Evolutionary conservation across 2,888 invertebrate genomes (phyloP).

Genomic region (Augochlorella aurata): DNA sequence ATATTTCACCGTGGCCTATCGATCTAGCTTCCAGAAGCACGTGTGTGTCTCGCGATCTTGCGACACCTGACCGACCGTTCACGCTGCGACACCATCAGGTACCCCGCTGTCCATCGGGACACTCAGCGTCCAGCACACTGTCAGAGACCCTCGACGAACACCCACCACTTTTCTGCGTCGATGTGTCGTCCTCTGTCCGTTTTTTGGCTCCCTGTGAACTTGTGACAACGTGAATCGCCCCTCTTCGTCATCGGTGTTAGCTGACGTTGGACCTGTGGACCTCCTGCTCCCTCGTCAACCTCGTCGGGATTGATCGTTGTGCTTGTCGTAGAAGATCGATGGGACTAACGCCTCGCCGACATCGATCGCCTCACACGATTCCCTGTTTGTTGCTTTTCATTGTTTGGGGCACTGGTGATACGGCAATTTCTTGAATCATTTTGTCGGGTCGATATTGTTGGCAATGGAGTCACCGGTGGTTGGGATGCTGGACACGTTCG

Average conservation of each 20-base stretch:
- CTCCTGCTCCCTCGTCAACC: not conserved
- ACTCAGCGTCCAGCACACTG: not conserved
- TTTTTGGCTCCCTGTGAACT: not conserved
- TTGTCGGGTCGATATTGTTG: not conserved
- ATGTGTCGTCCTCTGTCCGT: not conserved
- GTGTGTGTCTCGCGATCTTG: constrained; percentile 31
- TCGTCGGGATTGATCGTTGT: not conserved
- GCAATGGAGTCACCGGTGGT: not conserved
- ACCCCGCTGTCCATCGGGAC: not conserved
- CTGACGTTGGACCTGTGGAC: not conserved
- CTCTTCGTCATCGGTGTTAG: too few species aligned
- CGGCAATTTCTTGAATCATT: not conserved
- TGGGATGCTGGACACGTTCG: not conserved
- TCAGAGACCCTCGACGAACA: not conserved
- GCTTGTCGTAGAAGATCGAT: not conserved
- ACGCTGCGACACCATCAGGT: not conserved
- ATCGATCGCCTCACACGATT: not conserved
- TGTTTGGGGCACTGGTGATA: not conserved
- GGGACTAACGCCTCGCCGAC: not conserved
- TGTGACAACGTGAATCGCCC: not conserved
- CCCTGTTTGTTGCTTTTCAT: not conserved
- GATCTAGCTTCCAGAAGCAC: constrained; percentile 56
- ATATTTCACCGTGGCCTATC: constrained; percentile 65
- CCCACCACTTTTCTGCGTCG: not conserved
- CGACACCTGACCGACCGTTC: not conserved